Percentiles rank a stretch among this genome's conserved stretches.
These are phyloP conservation scores for Thunnus thynnus DNA, from an alignment of 2,113 vertebrate species.

Conservation along the genomic window DNA sequence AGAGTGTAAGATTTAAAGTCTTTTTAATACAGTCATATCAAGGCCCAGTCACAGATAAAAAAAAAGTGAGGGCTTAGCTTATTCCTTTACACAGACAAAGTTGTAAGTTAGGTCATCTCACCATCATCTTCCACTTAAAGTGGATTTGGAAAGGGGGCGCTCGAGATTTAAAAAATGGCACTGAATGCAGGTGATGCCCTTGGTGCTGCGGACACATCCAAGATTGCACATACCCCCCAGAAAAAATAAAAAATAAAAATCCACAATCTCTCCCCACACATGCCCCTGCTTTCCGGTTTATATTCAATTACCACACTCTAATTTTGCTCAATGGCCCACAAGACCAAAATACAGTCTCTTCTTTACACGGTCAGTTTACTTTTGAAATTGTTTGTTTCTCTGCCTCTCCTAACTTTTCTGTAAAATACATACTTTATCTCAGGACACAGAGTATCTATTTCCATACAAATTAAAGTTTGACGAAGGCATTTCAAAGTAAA, in stretches of 20 bases:
- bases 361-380: constrained; percentile 60
- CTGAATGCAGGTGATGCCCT: constrained; percentile 53
- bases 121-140: constrained; percentile 43
- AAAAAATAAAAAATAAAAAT: too few species aligned
- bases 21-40: constrained; percentile 39
- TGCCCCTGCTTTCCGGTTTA: not conserved
- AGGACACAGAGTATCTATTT: constrained; percentile 41
- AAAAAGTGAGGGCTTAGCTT: constrained; percentile 16
- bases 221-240: not conserved
- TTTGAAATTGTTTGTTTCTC: constrained; percentile 55
- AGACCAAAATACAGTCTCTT: constrained; percentile 26
- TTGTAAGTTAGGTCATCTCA: constrained; percentile 19
- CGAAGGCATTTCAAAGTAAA: constrained; percentile 42
- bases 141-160: constrained; percentile 40
- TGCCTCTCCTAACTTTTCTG: not conserved
- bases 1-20: not conserved
- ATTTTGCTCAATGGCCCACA: constrained; percentile 41
- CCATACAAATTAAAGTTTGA: constrained; percentile 70
- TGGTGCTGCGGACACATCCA: constrained; percentile 32
- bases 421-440: constrained; percentile 59
- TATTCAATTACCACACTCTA: constrained; percentile 36
- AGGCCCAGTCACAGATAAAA: constrained; percentile 45
- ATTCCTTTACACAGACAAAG: constrained; percentile 20
- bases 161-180: constrained; percentile 42
- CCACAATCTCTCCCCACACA: constrained; percentile 12